Evolutionary conservation across 1,140 invertebrate genomes (phyloP).

Genomic region (Drosophila malerkotliana): DNA sequence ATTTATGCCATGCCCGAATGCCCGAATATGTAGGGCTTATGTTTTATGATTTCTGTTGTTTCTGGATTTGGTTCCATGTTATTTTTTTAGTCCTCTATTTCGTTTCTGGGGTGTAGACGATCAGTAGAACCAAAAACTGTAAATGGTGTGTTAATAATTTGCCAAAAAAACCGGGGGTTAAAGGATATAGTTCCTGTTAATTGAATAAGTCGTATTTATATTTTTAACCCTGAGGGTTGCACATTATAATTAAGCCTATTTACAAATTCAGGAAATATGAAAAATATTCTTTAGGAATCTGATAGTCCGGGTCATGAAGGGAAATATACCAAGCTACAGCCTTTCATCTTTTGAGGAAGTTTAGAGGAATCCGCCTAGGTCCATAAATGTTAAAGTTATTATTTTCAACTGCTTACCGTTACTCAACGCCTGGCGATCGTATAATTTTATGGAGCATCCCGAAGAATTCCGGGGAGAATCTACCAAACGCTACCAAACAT

Average conservation of each 20-base stretch:
- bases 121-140: conserved; percentile 26
- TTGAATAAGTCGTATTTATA: conserved; percentile 21
- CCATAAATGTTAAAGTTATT: conserved; percentile 35
- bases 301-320: too few relatives aligned
- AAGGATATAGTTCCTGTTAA: conserved; percentile 33
- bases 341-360: conserved; percentile 26
- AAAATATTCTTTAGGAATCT: background rate
- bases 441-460: conserved; percentile 65
- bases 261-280: background rate
- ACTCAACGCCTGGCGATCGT: conserved; percentile 75
- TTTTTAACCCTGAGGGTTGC: background rate
- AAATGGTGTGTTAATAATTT: conserved; percentile 73
- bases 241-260: conserved; percentile 18
- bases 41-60: conserved; percentile 44
- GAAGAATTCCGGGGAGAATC: conserved; percentile 27
- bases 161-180: conserved; percentile 11
- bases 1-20: conserved; percentile 69
- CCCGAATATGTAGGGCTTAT: conserved; percentile 55
- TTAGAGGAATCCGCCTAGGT: background rate
- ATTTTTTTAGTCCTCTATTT: conserved; percentile 2
- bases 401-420: conserved; percentile 55
- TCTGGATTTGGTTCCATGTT: conserved; percentile 16
- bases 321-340: background rate
- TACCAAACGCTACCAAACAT: conserved; percentile 53
- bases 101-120: conserved; percentile 27